These are phyloP conservation scores for Trematomus loennbergii DNA, from an alignment of 2,113 vertebrate genomes.

Conservation along the genomic window DNA sequence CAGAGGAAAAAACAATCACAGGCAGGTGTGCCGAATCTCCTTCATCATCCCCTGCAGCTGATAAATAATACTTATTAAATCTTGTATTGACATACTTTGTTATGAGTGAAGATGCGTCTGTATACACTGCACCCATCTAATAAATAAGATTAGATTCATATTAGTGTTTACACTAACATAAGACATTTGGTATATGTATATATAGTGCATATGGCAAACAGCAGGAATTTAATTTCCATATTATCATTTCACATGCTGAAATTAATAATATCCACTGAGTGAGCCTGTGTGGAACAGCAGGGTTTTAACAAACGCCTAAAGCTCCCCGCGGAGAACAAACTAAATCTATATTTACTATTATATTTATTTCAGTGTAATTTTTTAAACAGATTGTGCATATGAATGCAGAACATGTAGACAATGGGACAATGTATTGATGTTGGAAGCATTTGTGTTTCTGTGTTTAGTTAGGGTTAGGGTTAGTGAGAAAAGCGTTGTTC, in stretches of 20 bases:
- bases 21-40: conserved; percentile 9
- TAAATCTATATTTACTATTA: neutral
- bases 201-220: neutral
- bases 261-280: neutral
- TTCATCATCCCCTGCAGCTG: conserved; percentile 27
- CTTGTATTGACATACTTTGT: conserved; percentile 8
- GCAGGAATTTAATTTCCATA: neutral
- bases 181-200: neutral
- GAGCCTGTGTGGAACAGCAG: neutral
- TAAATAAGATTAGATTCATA: too few relatives aligned
- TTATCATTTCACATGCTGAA: neutral
- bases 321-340: neutral
- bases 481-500: too few relatives aligned
- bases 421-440: too few relatives aligned
- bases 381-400: neutral
- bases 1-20: conserved; percentile 4
- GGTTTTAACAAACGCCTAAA: neutral
- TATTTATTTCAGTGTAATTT: neutral
- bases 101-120: conserved; percentile 6
- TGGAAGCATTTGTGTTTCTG: too few relatives aligned
- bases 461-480: too few relatives aligned
- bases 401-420: too few relatives aligned
- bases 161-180: neutral
- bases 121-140: neutral
- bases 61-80: conserved; percentile 28